These are phyloP conservation scores for human DNA, from an alignment of 2,113 vertebrate genomes.

Conservation along the genomic window GRCh38 chr2:209622501-209623000, in stretches of 20 bases:
- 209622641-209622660: not conserved
- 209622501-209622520: not conserved
- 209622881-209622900: slow-evolving; percentile 3
- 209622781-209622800: slow-evolving; percentile 36
- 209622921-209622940: not conserved
- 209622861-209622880: not conserved
- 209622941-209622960: not conserved
- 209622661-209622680: not conserved
- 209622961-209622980: not conserved
- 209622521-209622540: not conserved
- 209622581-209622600: not conserved
- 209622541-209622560: not conserved
- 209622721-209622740: slow-evolving; percentile 18
- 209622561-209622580: not conserved
- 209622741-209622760: not conserved
- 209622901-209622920: not conserved
- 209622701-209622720: not conserved
- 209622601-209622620: not conserved
- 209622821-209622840: slow-evolving; percentile 52
- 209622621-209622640: not conserved
- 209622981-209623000: not conserved
- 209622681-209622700: not conserved
- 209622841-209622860: not conserved
- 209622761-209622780: slow-evolving; percentile 41
- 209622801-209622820: not conserved